These are phyloP conservation scores for Terebella lapidaria DNA, from an alignment of 2,888 invertebrate species.

Conservation along the genomic window DNA sequence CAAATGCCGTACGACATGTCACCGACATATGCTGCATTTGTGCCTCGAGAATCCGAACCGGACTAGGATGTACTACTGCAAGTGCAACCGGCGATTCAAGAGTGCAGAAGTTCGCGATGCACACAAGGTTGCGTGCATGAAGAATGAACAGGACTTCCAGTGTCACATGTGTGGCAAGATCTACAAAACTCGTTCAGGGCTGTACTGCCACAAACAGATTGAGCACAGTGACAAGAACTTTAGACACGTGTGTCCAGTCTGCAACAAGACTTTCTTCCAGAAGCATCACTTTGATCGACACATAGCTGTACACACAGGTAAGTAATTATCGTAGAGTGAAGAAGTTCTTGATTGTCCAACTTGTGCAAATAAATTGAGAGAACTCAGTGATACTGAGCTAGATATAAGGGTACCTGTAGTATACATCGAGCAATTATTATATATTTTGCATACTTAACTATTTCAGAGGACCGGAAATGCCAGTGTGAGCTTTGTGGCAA, in stretches of 20 bases:
- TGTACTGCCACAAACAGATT: background rate
- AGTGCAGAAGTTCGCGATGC: no score
- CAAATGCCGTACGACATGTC: no score
- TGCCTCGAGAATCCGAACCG: no score
- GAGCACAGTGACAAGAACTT: background rate
- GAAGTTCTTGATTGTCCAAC: background rate
- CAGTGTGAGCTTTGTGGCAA: slow-evolving; percentile 3
- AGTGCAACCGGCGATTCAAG: no score
- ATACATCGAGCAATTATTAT: background rate
- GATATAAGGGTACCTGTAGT: background rate
- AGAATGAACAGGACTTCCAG: no score
- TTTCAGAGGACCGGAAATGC: background rate
- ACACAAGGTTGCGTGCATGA: no score
- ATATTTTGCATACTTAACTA: background rate
- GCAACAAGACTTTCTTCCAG: background rate
- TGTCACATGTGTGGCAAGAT: background rate
- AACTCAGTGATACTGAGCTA: background rate
- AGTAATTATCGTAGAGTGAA: no score
- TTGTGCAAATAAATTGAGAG: background rate
- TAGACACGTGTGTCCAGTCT: background rate
- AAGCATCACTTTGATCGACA: background rate
- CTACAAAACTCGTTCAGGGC: background rate
- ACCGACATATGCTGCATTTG: no score
- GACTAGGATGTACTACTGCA: no score
- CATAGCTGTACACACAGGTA: background rate